Conservation (phyloP, 2,888 invertebrate species). For the Diarsia rubi region DNA sequence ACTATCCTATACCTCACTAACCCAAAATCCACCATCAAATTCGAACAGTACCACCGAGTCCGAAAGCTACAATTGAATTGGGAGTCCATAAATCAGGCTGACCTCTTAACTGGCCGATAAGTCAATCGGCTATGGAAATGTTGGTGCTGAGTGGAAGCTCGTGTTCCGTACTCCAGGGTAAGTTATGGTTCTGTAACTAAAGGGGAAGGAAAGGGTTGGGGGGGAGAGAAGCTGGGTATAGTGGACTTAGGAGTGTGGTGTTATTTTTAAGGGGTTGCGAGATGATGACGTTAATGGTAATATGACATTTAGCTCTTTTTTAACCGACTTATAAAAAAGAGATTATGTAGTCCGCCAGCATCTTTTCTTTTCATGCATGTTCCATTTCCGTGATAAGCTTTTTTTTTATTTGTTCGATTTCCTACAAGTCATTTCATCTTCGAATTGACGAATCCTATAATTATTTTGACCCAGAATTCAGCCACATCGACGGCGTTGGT, state of each 20-base stretch:
- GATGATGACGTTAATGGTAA: not conserved
- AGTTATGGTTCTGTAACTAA: constrained; percentile 39
- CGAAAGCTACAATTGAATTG: constrained; percentile 55
- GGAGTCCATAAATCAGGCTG: constrained; percentile 72
- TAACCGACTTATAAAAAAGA: no score
- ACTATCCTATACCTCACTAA: not conserved
- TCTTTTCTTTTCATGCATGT: no score
- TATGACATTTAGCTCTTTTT: not conserved
- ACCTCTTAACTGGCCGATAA: constrained; percentile 74
- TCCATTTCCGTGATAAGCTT: no score
- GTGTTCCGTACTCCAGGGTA: constrained; percentile 59
- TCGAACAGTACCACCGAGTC: constrained; percentile 22
- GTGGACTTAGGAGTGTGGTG: not conserved
- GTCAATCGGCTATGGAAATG: constrained; percentile 73
- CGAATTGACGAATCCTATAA: no score
- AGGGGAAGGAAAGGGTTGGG: not conserved
- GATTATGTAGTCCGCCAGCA: no score
- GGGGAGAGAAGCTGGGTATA: not conserved
- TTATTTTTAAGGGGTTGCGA: not conserved
- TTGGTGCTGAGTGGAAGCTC: constrained; percentile 70
- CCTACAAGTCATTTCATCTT: no score
- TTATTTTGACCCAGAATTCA: no score
- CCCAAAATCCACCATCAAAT: constrained; percentile 18
- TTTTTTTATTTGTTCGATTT: no score
- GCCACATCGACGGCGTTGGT: no score